These are phyloP conservation scores for Mungos mungo DNA, from an alignment of 2,113 vertebrate genomes.

Conservation along the genomic window DNA sequence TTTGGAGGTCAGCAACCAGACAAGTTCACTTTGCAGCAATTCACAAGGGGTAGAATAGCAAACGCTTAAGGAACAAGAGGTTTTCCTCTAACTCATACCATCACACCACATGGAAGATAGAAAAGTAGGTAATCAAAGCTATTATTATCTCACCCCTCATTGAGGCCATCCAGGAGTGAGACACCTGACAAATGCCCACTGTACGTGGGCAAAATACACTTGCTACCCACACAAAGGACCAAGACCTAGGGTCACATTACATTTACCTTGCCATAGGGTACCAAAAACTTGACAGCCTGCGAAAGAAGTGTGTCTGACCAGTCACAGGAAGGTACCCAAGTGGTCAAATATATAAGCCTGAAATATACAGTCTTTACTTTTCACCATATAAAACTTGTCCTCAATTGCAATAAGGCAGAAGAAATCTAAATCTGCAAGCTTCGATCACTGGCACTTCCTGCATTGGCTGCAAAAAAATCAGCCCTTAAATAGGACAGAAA, in stretches of 20 bases:
- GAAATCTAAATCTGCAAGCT: slow-evolving; percentile 42
- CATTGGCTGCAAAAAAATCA: slow-evolving; percentile 49
- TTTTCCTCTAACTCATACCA: not conserved
- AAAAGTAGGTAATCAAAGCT: slow-evolving; percentile 31
- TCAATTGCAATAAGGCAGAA: slow-evolving; percentile 45
- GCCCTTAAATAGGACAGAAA: slow-evolving; percentile 47
- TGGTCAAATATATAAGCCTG: slow-evolving; percentile 34
- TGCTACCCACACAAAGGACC: not conserved
- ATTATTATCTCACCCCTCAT: not conserved
- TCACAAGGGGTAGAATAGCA: not conserved
- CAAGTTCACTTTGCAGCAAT: not conserved
- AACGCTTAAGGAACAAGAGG: not conserved
- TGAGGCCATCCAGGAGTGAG: not conserved
- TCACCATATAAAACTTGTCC: slow-evolving; percentile 58
- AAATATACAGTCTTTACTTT: slow-evolving; percentile 40
- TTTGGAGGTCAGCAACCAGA: not conserved
- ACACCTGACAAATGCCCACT: not conserved
- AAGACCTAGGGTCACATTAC: not conserved
- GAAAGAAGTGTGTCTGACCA: not conserved
- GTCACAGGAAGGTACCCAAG: not conserved
- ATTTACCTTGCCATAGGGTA: not conserved
- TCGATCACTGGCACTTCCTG: slow-evolving; percentile 66
- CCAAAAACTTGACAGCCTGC: slow-evolving; percentile 4
- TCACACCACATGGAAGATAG: not conserved
- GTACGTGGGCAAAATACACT: not conserved